Evolutionary conservation across 2,797 vertebrate genomes (phyloP), one percentile per base, ranked within the genome.

Genomic region (Cirrhinus molitorella): DNA sequence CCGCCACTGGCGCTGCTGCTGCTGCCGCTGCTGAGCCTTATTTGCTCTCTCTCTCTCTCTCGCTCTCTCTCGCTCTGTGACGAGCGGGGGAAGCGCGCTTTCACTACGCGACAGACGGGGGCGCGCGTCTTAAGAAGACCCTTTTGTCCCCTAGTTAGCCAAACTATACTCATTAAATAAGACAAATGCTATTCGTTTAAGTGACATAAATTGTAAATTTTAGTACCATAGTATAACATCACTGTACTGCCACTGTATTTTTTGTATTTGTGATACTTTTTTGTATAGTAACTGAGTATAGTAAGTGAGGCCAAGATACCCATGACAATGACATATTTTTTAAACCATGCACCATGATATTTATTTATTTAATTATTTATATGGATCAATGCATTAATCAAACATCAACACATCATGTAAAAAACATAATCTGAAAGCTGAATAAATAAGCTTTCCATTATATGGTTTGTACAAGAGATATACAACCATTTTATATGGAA

Each of bases 41-140:
- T 83, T 76, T 66, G 49, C 84, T 47, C 83, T 53, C 80, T 72
- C 57, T 53, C 59, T 55, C 83, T 49, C 79, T 40, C 53, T 21
- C 59, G 21, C 59, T 57, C 51, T 4, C 67, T 59, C 83, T 25
- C 81, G 85, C 83, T 67, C 25, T 86, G 89, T 67, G 91, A 89
- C 86, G 88, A 87, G 87, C 90, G 91, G 90, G 92, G 89, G 92
- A 88, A 91, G 91, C 92, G 94, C 92, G 92, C 92, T 91, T 90
- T 92, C 93, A 91, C 87, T 91, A 89, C 88, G 90, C 89, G 90
- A 90, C 91, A 87, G 91, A 87, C 92, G 93, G 92, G 93, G 92
- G 89, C 94, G 93, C 92, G 91, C 93, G 91, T 92, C 91, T 91
- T 88, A 87, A 91, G 90, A 83, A 89, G 89, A 92, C 90, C 87